Evolutionary conservation across 2,113 vertebrate genomes (phyloP).

Genomic region (Oreochromis tanganicae): DNA sequence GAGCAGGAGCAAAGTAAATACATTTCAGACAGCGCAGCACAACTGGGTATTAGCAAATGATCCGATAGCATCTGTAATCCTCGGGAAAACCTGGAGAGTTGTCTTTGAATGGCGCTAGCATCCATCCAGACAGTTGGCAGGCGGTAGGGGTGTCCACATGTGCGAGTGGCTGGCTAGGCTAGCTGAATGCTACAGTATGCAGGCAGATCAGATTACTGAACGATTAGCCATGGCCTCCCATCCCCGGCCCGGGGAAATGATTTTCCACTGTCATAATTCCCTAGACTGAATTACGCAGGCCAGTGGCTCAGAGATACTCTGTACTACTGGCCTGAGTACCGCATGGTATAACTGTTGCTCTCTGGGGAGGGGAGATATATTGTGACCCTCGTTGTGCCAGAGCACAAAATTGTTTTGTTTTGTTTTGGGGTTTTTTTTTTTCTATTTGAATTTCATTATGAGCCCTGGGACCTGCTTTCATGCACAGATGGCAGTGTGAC

Average conservation of each 20-base stretch:
- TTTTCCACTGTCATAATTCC: slow-evolving; percentile 75
- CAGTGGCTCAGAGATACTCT: slow-evolving; percentile 61
- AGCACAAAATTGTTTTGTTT: slow-evolving; percentile 3
- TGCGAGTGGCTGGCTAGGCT: slow-evolving; percentile 54
- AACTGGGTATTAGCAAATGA: slow-evolving; percentile 63
- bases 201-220: slow-evolving; percentile 73
- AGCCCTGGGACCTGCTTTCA: background rate
- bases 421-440: background rate
- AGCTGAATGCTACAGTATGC: slow-evolving; percentile 65
- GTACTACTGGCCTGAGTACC: slow-evolving; percentile 36
- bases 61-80: slow-evolving; percentile 67
- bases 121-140: slow-evolving; percentile 63
- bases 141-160: slow-evolving; percentile 55
- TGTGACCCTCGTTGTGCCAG: background rate
- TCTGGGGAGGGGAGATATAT: slow-evolving; percentile 29
- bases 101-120: slow-evolving; percentile 46
- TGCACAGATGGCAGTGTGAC: background rate
- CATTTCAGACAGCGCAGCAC: slow-evolving; percentile 50
- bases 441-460: background rate
- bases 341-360: slow-evolving; percentile 41
- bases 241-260: slow-evolving; percentile 65
- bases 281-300: slow-evolving; percentile 65
- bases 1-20: slow-evolving; percentile 54
- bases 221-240: slow-evolving; percentile 71
- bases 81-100: slow-evolving; percentile 64